phyloP scores from a whole-genome alignment of 2,113 vertebrate species.

The Eolophus roseicapilla region DNA sequence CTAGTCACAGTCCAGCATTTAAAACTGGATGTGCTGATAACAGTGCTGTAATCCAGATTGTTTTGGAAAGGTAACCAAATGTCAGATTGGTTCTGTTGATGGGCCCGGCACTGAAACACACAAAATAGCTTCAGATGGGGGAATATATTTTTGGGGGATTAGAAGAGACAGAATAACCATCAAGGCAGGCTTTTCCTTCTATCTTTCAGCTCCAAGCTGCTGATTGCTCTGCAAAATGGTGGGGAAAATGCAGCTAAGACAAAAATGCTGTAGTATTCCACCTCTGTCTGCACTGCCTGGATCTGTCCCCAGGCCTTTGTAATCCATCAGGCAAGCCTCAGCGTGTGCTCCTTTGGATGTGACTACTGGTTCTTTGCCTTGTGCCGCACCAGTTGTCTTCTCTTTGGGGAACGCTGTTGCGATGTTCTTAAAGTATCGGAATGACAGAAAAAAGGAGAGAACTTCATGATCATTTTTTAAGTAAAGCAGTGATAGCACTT shows the following conservation, averaged over 20 bases:
- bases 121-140: background rate
- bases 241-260: background rate
- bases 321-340: background rate
- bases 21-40: background rate
- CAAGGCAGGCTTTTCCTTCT: background rate
- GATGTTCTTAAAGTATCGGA: background rate
- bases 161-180: background rate
- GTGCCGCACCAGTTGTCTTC: background rate
- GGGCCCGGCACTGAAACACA: background rate
- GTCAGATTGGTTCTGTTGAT: background rate
- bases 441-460: background rate
- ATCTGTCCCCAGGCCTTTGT: background rate
- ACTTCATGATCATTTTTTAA: background rate
- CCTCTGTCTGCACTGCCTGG: accelerated
- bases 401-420: background rate
- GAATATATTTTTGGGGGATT: background rate
- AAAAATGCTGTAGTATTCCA: background rate
- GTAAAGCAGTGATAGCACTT: background rate
- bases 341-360: accelerated
- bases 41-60: background rate
- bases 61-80: background rate
- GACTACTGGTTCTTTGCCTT: background rate
- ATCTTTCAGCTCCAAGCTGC: background rate
- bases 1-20: background rate
- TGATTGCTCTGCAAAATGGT: background rate